Base-by-base conservation (phyloP, 37 sponge, comb jelly and placozoan species). In the Oscarella lobularis region DNA sequence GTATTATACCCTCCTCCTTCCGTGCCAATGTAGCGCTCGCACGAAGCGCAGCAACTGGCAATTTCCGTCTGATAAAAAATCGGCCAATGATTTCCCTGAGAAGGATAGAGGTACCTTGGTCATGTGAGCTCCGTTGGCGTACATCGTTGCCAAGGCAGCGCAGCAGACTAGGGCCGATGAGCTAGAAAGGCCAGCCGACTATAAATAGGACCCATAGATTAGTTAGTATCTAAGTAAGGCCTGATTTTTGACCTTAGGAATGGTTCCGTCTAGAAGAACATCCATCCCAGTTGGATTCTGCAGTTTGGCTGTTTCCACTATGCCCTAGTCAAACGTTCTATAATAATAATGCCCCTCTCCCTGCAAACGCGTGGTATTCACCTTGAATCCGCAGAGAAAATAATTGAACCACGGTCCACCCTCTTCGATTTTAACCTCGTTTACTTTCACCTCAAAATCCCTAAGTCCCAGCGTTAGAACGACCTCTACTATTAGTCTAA, bases 91-190 rank as follows among this genome's bases (percentile, higher is more conserved):
- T n/a, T n/a, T n/a, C n/a, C n/a, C n/a, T n/a, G n/a, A n/a, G n/a
- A n/a, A n/a, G n/a, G n/a, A n/a, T n/a, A n/a, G n/a, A n/a, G n/a
- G n/a, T 48, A 48, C 60, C 20, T 48, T 48, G 14, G 60, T 48
- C 60, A 48, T 27, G 14, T 48, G 60, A 9, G 14, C 60, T 48
- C 81, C 41, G 71, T 91, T 87, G 31, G 85, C 85, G 31, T 77
- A 81, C 1, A 72, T 73, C 35, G 95, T 84, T 1, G 81, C 76
- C 3, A 98, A 75, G 30, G 92, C 91, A 29, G 94, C 80, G 68
- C 95, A 94, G 74, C 99, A 98, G 5, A 98, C 99, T 27, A 98
- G 75, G 14, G 99, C 99, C 31, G 99, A 98, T 0, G 99, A 98
- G 73, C 99, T 98, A 38, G 99, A 98, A 20, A 98, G 90, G 33